A percentile compares a stretch with the other conserved stretches of the same genome.
Conservation (phyloP, 2,888 invertebrate genomes). For the Carcina quercana region DNA sequence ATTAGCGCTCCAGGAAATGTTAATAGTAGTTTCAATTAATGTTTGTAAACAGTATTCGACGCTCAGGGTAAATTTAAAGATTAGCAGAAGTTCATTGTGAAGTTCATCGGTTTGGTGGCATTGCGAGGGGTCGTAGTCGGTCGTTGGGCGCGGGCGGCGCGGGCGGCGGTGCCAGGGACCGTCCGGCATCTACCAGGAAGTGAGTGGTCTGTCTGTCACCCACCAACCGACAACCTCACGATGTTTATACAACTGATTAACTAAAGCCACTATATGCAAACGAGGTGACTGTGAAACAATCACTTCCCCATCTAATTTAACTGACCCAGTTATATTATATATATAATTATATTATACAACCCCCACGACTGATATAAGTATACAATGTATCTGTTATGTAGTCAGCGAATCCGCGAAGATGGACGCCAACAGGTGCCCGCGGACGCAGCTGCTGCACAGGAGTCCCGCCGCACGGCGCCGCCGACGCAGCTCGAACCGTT, state of each 20-base stretch:
- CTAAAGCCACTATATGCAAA: no score
- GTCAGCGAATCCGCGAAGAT: no score
- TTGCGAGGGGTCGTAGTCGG: slow-evolving; percentile 27
- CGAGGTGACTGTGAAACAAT: no score
- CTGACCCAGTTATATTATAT: no score
- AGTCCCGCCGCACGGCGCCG: slow-evolving; percentile 13
- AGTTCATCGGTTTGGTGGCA: slow-evolving; percentile 52
- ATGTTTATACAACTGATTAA: no score
- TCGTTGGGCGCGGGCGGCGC: slow-evolving; percentile 24
- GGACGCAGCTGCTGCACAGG: slow-evolving; percentile 10
- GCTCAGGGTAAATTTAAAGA: slow-evolving; percentile 42
- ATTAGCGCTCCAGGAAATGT: no score
- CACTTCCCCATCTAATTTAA: no score
- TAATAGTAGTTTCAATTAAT: slow-evolving; percentile 47
- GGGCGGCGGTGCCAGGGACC: slow-evolving; percentile 20
- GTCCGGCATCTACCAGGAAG: slow-evolving; percentile 35
- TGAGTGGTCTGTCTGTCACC: slow-evolving; percentile 28
- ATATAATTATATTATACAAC: no score
- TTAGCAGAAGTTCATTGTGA: slow-evolving; percentile 63
- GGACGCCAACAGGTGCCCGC: slow-evolving; percentile 9
- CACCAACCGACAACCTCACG: slow-evolving; percentile 4
- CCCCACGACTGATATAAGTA: no score
- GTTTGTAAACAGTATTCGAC: slow-evolving; percentile 53
- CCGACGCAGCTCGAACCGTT: slow-evolving; percentile 15
- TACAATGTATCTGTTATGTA: no score